Conservation (phyloP, 2,797 vertebrate species). For the Pantherophis alleghaniensis region DNA sequence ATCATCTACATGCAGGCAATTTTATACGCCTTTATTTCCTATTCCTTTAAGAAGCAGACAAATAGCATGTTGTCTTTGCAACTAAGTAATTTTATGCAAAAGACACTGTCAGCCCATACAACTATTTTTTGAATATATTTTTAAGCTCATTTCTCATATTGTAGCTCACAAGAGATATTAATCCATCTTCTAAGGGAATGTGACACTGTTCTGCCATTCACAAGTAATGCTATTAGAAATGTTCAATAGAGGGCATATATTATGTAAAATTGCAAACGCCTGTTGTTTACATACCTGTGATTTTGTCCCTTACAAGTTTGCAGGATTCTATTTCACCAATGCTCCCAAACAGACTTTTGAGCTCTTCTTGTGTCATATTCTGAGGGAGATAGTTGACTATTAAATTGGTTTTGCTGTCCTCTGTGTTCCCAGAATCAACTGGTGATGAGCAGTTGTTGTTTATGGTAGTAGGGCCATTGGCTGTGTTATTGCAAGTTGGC, state of each 20-base stretch:
- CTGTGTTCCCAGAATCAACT: conserved; percentile 90
- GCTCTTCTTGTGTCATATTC: conserved; percentile 98
- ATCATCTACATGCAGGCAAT: not conserved
- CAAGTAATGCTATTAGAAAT: not conserved
- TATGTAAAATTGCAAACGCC: not conserved
- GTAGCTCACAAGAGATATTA: conserved; percentile 7
- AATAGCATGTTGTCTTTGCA: not conserved
- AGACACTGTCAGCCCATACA: not conserved
- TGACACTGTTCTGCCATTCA: not conserved
- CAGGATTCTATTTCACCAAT: conserved; percentile 98
- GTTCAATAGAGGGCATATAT: not conserved
- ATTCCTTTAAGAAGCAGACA: not conserved
- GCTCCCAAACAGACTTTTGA: conserved; percentile 98
- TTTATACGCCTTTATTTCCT: not conserved
- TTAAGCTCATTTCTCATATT: not conserved
- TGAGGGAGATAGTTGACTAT: conserved; percentile 99
- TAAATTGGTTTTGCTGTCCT: conserved; percentile 99
- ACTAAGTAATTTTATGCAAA: conserved; percentile 6
- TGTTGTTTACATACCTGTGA: conserved; percentile 84
- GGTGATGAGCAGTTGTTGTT: conserved; percentile 95
- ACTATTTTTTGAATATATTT: not conserved
- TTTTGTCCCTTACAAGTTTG: conserved; percentile 98
- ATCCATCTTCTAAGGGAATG: not conserved
- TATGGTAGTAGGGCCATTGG: conserved; percentile 88
- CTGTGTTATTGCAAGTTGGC: conserved; percentile 94